Evolutionary conservation across 1,140 invertebrate genomes (phyloP), one percentile per base, ranked within the genome.

Genomic region (Anastrepha ludens): DNA sequence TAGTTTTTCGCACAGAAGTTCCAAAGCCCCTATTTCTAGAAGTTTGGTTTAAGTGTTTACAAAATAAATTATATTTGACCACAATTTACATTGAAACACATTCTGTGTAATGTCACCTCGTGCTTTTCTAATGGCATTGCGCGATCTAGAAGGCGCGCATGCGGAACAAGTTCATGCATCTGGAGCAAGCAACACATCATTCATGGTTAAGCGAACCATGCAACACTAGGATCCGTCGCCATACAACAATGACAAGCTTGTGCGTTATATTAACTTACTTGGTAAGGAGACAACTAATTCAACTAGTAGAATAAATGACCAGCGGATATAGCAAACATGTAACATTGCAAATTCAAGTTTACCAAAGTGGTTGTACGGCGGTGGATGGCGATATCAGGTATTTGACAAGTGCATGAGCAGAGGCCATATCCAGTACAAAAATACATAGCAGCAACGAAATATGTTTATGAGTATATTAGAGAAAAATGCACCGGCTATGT

Each of bases 101-200:
- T 41, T 86, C 17, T 50, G 4, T 17, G 70, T 29, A 39, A 39
- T 78, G 70, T 41, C 70, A 78, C 41, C 20, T 3, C 44, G 65
- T 29, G 29, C 41, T 41, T 87, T 87, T 47, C 29, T 29, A 88
- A 87, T 88, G 88, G 78, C 85, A 88, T 87, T 87, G 88, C 67
- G 86, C 60, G 60, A 62, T 86, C 55, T 70, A 44, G 64, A 89
- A 65, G 29, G 86, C 59, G 88, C 74, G 62, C 85, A 88, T 88
- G 59, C 86, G 85, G 89, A 90, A 91, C 91, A 91, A 90, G 91
- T 91, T 92, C 91, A 92, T 91, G 91, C 90, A 89, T 89, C 90
- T 88, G 89, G 88, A 87, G 86, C 88, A 1, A 55, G 50, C 50
- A 88, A 67, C 88, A 55, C 11, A 55, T 55, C 6, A 55, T 6